Conservation (phyloP, 2,113 vertebrate species). For the Amia ocellicauda region DNA sequence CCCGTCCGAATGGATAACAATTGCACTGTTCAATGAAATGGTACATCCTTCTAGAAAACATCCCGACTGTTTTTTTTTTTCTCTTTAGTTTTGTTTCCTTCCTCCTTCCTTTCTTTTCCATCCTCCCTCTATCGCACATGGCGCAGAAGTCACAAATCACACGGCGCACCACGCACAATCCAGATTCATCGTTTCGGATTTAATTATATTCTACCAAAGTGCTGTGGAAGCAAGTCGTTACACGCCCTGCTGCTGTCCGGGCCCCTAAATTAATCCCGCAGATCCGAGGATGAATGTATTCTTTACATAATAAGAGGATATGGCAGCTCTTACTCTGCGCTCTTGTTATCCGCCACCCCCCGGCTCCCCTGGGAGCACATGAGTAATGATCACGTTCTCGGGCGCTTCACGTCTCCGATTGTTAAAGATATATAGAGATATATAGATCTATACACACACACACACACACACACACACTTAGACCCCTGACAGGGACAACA, state of each 20-base stretch:
- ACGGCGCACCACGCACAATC: constrained; percentile 41
- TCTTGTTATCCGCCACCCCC: constrained; percentile 43
- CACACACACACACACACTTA: too few species aligned
- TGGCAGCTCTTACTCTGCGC: constrained; percentile 57
- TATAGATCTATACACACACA: too few species aligned
- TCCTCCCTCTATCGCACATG: constrained; percentile 12
- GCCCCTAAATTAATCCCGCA: constrained; percentile 35
- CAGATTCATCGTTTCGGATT: constrained; percentile 32
- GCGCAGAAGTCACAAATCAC: constrained; percentile 36
- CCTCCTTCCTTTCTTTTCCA: constrained; percentile 34
- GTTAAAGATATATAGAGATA: too few species aligned
- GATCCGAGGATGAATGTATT: constrained; percentile 73
- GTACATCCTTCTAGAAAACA: constrained; percentile 37
- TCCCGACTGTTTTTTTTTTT: constrained; percentile 9
- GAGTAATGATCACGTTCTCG: background rate
- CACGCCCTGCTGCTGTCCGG: constrained; percentile 54
- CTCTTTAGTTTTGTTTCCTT: constrained; percentile 21
- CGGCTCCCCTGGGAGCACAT: constrained; percentile 1
- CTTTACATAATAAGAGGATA: constrained; percentile 58
- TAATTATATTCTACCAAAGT: constrained; percentile 66
- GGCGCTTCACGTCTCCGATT: constrained; percentile 35
- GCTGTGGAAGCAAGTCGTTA: constrained; percentile 62
- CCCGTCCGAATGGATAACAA: constrained; percentile 48
- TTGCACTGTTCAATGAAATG: constrained; percentile 52
- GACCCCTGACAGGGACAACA: too few species aligned